Percentiles rank a stretch among this genome's conserved stretches.
These are phyloP conservation scores for Pyrrhosoma nymphula DNA, from an alignment of 2,888 invertebrate species.

Conservation along the genomic window DNA sequence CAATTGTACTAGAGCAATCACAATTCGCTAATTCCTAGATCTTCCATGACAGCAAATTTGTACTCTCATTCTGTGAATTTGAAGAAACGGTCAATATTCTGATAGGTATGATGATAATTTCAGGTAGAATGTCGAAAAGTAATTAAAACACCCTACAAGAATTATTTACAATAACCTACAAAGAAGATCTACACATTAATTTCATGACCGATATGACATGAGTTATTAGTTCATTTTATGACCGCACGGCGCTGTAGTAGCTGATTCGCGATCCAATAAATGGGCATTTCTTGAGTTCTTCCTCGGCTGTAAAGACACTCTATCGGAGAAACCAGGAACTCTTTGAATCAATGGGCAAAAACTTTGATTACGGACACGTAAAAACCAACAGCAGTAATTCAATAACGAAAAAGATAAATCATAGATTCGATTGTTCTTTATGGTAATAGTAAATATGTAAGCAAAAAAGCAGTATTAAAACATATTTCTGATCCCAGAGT, in stretches of 20 bases:
- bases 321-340: neutral
- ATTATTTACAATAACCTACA: conserved; percentile 9
- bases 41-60: neutral
- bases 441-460: no score
- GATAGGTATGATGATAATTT: neutral
- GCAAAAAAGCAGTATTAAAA: no score
- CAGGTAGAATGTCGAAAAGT: neutral
- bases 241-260: neutral
- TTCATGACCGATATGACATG: conserved; percentile 1
- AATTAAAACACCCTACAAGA: neutral
- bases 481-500: no score
- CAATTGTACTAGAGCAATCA: neutral
- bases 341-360: neutral
- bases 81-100: neutral
- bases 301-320: neutral
- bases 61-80: neutral
- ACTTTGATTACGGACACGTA: no score
- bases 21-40: neutral
- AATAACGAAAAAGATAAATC: no score
- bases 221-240: neutral
- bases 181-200: neutral
- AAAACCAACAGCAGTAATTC: no score
- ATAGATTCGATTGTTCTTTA: no score
- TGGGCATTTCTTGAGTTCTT: neutral
- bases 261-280: neutral